Conservation (phyloP, 2,113 vertebrate genomes). For the Butastur rufipennis region DNA sequence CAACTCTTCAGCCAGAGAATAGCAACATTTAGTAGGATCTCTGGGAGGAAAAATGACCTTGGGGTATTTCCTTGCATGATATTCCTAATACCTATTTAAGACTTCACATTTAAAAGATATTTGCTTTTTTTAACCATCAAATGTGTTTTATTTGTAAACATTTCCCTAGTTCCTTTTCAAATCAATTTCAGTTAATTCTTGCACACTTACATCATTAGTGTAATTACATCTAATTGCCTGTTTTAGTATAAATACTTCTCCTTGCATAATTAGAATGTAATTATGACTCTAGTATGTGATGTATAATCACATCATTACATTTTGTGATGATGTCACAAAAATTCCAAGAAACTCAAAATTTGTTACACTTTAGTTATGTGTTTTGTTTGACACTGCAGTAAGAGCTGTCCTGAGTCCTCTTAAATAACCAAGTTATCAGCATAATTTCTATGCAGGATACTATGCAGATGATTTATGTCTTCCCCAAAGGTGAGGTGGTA, state of each 20-base stretch:
- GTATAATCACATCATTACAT: conserved; percentile 57
- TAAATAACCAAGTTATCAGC: neutral
- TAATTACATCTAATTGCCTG: conserved; percentile 73
- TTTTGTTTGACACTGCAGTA: neutral
- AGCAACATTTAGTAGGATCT: neutral
- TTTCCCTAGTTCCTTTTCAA: conserved; percentile 65
- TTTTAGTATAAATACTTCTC: conserved; percentile 76
- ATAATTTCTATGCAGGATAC: neutral
- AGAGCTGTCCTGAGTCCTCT: neutral
- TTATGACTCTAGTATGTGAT: conserved; percentile 69
- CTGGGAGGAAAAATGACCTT: neutral
- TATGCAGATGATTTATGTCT: neutral
- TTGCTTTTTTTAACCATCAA: neutral
- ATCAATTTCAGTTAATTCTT: conserved; percentile 69
- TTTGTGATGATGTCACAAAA: conserved; percentile 71
- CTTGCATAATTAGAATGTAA: conserved; percentile 68
- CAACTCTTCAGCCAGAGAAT: neutral
- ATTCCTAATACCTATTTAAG: neutral
- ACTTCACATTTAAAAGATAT: neutral
- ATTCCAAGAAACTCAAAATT: neutral
- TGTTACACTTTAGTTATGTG: neutral
- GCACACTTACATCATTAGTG: conserved; percentile 63
- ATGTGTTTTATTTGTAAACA: conserved; percentile 56
- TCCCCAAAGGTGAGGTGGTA: neutral
- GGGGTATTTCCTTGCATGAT: neutral